phyloP scores from a whole-genome alignment of 1,140 invertebrate species.

The Alviniconcha marisindica region DNA sequence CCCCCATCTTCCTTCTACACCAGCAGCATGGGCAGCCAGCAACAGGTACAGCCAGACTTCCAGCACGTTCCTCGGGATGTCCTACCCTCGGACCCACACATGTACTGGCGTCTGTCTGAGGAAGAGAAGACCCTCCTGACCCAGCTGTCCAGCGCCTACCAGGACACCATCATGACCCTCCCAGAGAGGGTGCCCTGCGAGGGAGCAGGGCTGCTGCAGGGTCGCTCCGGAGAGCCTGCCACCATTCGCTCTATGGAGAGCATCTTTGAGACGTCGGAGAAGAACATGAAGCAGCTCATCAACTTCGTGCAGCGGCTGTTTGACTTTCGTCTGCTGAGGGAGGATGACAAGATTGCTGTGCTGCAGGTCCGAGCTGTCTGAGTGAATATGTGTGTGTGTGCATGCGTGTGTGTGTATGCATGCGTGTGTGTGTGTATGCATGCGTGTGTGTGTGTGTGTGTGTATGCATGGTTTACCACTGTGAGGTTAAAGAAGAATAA shows the following conservation, averaged over 20 bases:
- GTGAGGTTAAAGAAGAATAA: too few species aligned
- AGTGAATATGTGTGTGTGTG: not conserved
- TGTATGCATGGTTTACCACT: not conserved
- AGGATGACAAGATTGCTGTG: conserved; percentile 59
- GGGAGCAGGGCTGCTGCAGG: conserved; percentile 47
- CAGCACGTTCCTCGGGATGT: conserved; percentile 34
- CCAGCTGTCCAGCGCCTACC: conserved; percentile 50
- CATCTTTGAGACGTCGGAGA: conserved; percentile 63
- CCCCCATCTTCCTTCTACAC: not conserved
- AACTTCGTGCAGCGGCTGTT: conserved; percentile 61
- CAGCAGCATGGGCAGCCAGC: not conserved
- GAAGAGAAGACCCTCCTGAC: conserved; percentile 53
- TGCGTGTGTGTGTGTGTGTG: not conserved
- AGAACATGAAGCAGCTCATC: conserved; percentile 57
- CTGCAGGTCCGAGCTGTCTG: conserved; percentile 52
- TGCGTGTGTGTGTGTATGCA: too few species aligned
- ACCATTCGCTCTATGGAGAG: conserved; percentile 48
- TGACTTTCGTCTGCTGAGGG: conserved; percentile 58
- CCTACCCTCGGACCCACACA: conserved; percentile 47
- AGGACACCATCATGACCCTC: conserved; percentile 32
- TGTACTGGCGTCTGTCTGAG: conserved; percentile 47
- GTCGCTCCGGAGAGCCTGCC: not conserved
- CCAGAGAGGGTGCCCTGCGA: conserved; percentile 37
- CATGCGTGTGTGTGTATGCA: too few species aligned
- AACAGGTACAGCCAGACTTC: not conserved